phyloP scores from a whole-genome alignment of 2,888 invertebrate genomes.

The Lobophora halterata region DNA sequence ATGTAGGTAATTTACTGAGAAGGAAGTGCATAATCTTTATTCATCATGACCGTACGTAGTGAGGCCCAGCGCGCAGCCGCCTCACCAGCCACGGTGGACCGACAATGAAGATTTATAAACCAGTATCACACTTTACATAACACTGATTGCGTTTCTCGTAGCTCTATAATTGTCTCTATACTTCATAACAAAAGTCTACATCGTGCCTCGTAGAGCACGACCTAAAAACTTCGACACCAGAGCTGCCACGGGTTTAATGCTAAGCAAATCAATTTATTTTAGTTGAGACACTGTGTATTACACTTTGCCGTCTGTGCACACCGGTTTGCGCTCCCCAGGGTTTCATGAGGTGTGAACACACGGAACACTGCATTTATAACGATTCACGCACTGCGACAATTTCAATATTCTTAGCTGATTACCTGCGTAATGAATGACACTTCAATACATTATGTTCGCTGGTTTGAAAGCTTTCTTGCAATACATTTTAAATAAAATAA shows the following conservation, averaged over 20 bases:
- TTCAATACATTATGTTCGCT: slow-evolving; percentile 2
- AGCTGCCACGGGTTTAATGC: too few species aligned
- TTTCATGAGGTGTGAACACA: slow-evolving; percentile 69
- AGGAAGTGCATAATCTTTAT: slow-evolving; percentile 21
- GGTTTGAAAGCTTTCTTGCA: slow-evolving; percentile 5
- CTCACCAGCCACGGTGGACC: slow-evolving; percentile 14
- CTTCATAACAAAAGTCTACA: too few species aligned
- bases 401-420: slow-evolving; percentile 38
- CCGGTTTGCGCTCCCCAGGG: slow-evolving; percentile 62
- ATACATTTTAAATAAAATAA: slow-evolving; percentile 8
- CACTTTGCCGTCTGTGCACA: slow-evolving; percentile 23
- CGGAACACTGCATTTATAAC: slow-evolving; percentile 51
- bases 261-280: too few species aligned
- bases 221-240: too few species aligned
- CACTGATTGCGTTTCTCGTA: too few species aligned
- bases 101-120: neutral
- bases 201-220: too few species aligned
- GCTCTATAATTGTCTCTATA: too few species aligned
- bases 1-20: slow-evolving; percentile 17
- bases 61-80: slow-evolving; percentile 30
- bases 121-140: slow-evolving; percentile 1
- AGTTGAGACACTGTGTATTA: slow-evolving; percentile 10
- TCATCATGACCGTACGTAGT: slow-evolving; percentile 19
- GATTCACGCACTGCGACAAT: slow-evolving; percentile 54
- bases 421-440: slow-evolving; percentile 18